Base-by-base conservation (phyloP, 2,888 invertebrate species). In the Cinara cedri region DNA sequence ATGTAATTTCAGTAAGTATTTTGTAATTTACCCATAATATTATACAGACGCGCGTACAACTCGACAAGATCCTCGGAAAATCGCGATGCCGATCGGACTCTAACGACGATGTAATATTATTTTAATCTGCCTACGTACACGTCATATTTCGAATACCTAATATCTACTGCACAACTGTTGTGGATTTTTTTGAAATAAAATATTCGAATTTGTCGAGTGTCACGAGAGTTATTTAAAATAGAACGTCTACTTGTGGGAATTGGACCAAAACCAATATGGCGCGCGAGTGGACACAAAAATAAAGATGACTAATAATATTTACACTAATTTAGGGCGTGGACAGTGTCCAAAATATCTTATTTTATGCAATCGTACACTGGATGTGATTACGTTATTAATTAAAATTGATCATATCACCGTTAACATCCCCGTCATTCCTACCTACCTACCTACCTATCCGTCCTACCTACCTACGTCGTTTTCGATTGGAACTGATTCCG, bases 261-360 rank as follows among this genome's bases (percentile, higher is more conserved):
- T 78, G 78, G 78, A 78, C 60, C 60, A 78, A 51, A 62, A 78
- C 78, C 78, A 78, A 78, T 78, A 70, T 70, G 49, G 78, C 57
- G 78, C 57, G 49, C 55, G 78, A 78, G 78, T 78, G 78, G 49
- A 70, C 70, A 70, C 60, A 78, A 78, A 78, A 78, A 78, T 78
- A 78, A 78, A 78, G 60, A 60, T 78, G 78, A 78, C 78, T 78
- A 78, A 78, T 62, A 78, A 78, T 78, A 78, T 78, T 78, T 78
- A 70, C 78, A 78, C 78, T 78, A 60, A 78, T 78, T 78, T 78
- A 78, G 78, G 78, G 70, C 60, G 78, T 78, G 78, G 78, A 78
- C 70, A 78, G 24, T 51, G 70, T 78, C 78, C 78, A 78, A 78
- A 78, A 78, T 70, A 78, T 60, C 60, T 78, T 70, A 70, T 60